Evolutionary conservation across 2,797 vertebrate species (phyloP), one percentile per base, ranked within the genome.

Genomic region (Pteronotus mesoamericanus): DNA sequence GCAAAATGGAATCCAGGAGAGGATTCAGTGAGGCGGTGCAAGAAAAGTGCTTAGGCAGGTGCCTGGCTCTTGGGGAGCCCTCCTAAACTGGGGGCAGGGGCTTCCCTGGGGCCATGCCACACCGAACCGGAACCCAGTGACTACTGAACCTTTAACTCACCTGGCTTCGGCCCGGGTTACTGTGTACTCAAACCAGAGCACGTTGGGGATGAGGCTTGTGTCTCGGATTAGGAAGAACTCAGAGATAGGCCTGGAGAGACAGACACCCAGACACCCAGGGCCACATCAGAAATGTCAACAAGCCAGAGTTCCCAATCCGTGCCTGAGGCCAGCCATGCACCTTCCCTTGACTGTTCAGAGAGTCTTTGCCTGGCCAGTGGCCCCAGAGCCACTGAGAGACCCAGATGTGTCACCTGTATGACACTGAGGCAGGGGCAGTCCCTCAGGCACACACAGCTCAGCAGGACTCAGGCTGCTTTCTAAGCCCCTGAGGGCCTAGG

Each of bases 131-230:
- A 48, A 8, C 72, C 87, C 21, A 6, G 16, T 12, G 21, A 59
- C 6, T 14, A 11, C 80, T 42, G 46, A 37, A 78, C 24, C 5
- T 39, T 3, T 29, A 26, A 96, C 98, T 98, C 98, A 99, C 99
- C 99, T 99, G 92, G 99, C 99, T 98, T 99, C 99, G 98, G 99
- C 99, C 99, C 99, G 99, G 37, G 99, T 99, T 93, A 99, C 99
- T 80, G 99, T 99, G 97, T 99, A 99, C 97, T 99, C 99, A 98
- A 99, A 99, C 99, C 99, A 99, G 97, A 99, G 98, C 96, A 99
- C 99, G 89, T 99, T 99, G 86, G 99, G 99, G 97, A 99, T 99
- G 98, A 99, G 99, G 98, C 99, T 99, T 44, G 99, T 99, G 98
- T 99, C 99, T 98, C 99, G 99, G 97, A 99, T 99, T 98, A 99